Conservation (phyloP, 2,797 vertebrate species). For the Semaprochilodus insignis region DNA sequence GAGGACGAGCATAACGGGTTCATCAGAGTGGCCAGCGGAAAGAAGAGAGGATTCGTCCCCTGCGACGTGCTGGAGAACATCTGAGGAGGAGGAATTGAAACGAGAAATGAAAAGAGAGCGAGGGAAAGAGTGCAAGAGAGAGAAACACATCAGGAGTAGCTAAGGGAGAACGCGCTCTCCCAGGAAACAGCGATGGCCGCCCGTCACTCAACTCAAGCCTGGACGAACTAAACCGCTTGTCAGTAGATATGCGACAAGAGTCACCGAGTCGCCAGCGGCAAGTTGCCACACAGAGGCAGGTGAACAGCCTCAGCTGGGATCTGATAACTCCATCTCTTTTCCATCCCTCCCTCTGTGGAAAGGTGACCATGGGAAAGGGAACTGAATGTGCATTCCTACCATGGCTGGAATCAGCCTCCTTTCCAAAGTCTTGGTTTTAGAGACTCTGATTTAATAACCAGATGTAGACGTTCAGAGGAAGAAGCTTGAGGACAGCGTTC, state of each 20-base stretch:
- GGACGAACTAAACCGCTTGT: not conserved
- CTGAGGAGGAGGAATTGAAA: slow-evolving; percentile 72
- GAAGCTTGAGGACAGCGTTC: not conserved
- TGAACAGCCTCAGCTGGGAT: not conserved
- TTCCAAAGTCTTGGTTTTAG: not conserved
- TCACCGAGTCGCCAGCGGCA: not conserved
- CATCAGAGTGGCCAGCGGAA: slow-evolving; percentile 90
- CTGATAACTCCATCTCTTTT: not conserved
- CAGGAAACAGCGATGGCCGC: slow-evolving; percentile 11
- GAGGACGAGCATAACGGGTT: slow-evolving; percentile 89
- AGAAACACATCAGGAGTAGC: not conserved
- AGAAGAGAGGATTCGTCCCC: slow-evolving; percentile 93
- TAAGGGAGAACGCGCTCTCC: not conserved
- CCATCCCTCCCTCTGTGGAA: not conserved
- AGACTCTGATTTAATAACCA: not conserved
- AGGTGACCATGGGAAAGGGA: not conserved
- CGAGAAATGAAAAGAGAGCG: not conserved
- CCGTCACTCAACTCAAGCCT: not conserved
- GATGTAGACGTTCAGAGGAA: not conserved
- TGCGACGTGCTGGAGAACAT: slow-evolving; percentile 90
- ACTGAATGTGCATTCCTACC: not conserved
- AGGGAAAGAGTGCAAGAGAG: not conserved
- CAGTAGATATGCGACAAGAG: not conserved
- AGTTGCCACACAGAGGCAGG: not conserved
- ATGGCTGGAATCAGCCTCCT: not conserved